Evolutionary conservation across 2,888 invertebrate species (phyloP), one percentile per base, ranked within the genome.

Genomic region (Brenthis ino): DNA sequence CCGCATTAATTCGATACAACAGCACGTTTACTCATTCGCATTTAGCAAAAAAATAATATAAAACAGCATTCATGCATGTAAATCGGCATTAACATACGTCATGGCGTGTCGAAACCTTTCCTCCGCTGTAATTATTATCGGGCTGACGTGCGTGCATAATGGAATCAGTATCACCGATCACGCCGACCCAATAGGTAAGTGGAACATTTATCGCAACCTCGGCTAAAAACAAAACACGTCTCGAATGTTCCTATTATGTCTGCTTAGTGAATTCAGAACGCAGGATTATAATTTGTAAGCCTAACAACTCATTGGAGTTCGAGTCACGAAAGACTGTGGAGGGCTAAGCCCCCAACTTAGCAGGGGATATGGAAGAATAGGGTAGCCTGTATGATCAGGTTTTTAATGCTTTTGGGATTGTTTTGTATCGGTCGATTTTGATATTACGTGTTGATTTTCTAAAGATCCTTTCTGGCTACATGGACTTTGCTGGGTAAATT

Each of bases 231-330:
- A 60, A 54, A 37, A 53, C 67, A 64, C 70, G 65, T 63, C 48
- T 61, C 50, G 43, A 33, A 47, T 69, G 64, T 66, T 64, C 66
- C 65, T 48, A 64, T 69, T 66, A 57, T 47, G 58, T 57, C 33
- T 51, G 64, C 68, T 60, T 56, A 33, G 60, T 69, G 71, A 71
- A 69, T 71, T 69, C 69, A 48, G 66, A 71, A 64, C 33, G 55
- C n/a, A 43, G 60, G 55, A 69, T 71, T 69, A 71, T 58, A 58
- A 65, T 71, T 68, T 58, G 54, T 54, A 53, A 67, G 20, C 37
- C 60, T 48, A 53, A 0, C n/a, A 6, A 11, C 37, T 43, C 53
- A 37, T 63, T 20, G 53, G 61, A 57, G 57, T 51, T 56, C 53
- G n/a, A 16, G 63, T 63, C 63, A 63, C 63, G 63, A 28, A 50